A percentile compares a stretch with the other conserved stretches of the same genome.
Evolutionary conservation across 2,888 invertebrate genomes (phyloP).

Genomic region (Caenorhabditis japonica): DNA sequence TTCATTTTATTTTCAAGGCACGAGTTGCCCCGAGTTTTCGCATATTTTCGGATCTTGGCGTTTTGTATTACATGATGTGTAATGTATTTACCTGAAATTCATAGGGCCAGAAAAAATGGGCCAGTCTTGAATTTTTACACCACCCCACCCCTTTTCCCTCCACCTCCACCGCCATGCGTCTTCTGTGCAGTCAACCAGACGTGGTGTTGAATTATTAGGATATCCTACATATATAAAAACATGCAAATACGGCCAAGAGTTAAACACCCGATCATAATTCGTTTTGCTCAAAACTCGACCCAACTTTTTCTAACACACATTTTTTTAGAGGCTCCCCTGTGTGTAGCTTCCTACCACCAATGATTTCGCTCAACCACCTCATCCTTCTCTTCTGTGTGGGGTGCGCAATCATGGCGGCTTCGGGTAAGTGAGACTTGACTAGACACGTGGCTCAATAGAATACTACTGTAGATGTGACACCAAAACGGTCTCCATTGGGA

Average conservation of each 20-base stretch:
- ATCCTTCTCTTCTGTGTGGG: constrained; percentile 30
- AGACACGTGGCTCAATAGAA: neutral
- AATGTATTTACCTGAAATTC: no score
- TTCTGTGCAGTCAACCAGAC: constrained; percentile 43
- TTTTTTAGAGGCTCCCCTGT: constrained; percentile 31
- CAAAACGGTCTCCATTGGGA: constrained; percentile 65
- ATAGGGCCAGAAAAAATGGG: neutral
- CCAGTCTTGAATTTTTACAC: neutral
- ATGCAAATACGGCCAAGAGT: no score
- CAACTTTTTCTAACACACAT: neutral
- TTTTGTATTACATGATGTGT: no score
- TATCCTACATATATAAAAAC: constrained; percentile 30
- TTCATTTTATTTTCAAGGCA: no score
- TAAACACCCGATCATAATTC: neutral
- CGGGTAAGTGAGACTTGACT: constrained; percentile 13
- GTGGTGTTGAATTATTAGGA: constrained; percentile 1
- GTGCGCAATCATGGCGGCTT: constrained; percentile 41
- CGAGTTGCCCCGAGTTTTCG: no score
- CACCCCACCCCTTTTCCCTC: constrained; percentile 12
- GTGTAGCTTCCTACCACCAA: constrained; percentile 24
- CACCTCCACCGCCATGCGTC: constrained; percentile 4
- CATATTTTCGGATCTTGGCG: no score
- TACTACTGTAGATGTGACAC: constrained; percentile 25
- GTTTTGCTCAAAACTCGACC: neutral
- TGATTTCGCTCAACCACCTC: constrained; percentile 47